Evolutionary conservation across 2,888 invertebrate genomes (phyloP), one percentile per base, ranked within the genome.

Genomic region (Trissolcus japonicus): DNA sequence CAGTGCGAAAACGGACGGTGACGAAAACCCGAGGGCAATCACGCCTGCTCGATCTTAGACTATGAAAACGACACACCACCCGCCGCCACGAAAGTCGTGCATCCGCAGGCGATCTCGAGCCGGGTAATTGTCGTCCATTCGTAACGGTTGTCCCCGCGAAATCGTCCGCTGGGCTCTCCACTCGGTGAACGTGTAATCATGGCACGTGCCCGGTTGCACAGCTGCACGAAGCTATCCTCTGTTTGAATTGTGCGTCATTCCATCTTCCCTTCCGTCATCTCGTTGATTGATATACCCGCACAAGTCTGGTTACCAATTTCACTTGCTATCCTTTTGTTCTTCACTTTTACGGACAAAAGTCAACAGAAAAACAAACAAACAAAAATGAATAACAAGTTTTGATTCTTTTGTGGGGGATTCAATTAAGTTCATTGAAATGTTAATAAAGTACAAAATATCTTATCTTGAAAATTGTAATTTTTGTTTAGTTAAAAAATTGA

Each of bases 11-110:
- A 35, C 43, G 21, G 35, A 53, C 63, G 21, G 67, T 67, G 73
- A 73, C 72, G 71, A 73, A 73, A 72, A 71, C 78, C 72, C 60
- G 71, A 61, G 78, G 79, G 75, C 79, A 79, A 25, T 78, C 79
- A 80, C 78, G 80, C 65, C 72, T 53, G 60, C 17, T 59, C 65
- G 50, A 60, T 62, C 63, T 59, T 25, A 55, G 57, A 60, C 35
- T 35, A 35, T 11, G 40, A 14, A 50, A 59, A n/a, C 77, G 61
- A 73, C 66, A 53, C 68, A 56, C 56, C 61, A 41, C 55, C 67
- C 71, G 71, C 62, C 76, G 72, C 63, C 62, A 67, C 48, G 67
- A 73, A 73, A 72, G 74, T 74, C 78, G 66, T 78, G 78, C 53
- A 65, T 72, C 71, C 35, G 25, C 53, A 62, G 46, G 60, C 62